A percentile compares a stretch with the other conserved stretches of the same genome.
phyloP scores from a whole-genome alignment of 2,888 invertebrate species.

The Eristalis intricaria region DNA sequence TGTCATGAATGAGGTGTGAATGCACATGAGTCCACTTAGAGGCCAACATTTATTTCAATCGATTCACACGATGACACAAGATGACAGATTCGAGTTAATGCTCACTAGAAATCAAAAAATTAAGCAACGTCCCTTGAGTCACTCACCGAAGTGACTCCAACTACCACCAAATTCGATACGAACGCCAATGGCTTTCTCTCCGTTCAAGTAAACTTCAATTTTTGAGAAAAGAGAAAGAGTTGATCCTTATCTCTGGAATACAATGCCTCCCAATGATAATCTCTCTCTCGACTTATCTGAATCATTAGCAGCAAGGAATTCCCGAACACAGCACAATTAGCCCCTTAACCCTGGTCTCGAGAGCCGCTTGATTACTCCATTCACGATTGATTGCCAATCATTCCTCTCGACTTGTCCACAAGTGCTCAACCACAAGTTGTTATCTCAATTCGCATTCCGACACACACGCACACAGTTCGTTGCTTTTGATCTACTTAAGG shows the following conservation, averaged over 20 bases:
- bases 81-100: too few species aligned
- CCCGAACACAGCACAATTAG: not conserved
- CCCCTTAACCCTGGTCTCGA: not conserved
- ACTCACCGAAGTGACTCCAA: too few species aligned
- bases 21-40: too few species aligned
- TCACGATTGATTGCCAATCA: conserved; percentile 33
- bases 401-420: conserved; percentile 9
- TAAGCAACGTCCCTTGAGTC: too few species aligned
- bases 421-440: conserved; percentile 9
- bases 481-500: conserved; percentile 19
- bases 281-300: not conserved
- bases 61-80: too few species aligned
- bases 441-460: conserved; percentile 25
- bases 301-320: not conserved
- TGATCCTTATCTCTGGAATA: not conserved
- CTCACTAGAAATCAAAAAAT: too few species aligned
- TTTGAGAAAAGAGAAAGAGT: not conserved
- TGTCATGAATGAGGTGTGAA: too few species aligned
- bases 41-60: too few species aligned
- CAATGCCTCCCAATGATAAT: not conserved
- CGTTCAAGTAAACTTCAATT: not conserved
- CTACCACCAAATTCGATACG: too few species aligned
- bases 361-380: not conserved
- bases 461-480: not conserved
- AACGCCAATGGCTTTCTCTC: too few species aligned